Conservation (phyloP, 1,140 invertebrate genomes). For the Drosophila funebris region DNA sequence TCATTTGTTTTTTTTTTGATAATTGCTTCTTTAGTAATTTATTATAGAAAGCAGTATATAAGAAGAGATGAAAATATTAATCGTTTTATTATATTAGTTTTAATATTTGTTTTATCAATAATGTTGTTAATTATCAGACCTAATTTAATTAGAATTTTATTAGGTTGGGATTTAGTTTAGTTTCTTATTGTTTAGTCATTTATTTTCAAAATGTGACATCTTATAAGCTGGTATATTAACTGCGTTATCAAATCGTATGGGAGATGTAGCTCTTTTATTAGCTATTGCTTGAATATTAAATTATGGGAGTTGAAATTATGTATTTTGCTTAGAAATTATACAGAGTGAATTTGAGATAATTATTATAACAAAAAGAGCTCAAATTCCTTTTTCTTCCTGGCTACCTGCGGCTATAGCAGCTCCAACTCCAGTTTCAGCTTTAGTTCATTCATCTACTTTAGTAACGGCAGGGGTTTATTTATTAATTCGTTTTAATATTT, state of each 20-base stretch:
- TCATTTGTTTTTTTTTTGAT: slow-evolving; percentile 85
- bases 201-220: slow-evolving; percentile 87
- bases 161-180: slow-evolving; percentile 88
- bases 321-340: slow-evolving; percentile 84
- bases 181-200: slow-evolving; percentile 88
- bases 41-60: slow-evolving; percentile 87
- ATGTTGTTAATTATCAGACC: slow-evolving; percentile 88
- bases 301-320: slow-evolving; percentile 85
- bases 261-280: slow-evolving; percentile 86
- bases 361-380: slow-evolving; percentile 89
- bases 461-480: slow-evolving; percentile 90
- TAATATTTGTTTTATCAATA: slow-evolving; percentile 88
- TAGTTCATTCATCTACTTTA: slow-evolving; percentile 90
- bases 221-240: slow-evolving; percentile 87
- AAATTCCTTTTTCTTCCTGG: slow-evolving; percentile 89
- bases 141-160: slow-evolving; percentile 88
- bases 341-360: slow-evolving; percentile 82
- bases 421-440: slow-evolving; percentile 88
- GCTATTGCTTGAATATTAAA: slow-evolving; percentile 85
- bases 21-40: slow-evolving; percentile 87
- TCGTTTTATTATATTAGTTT: slow-evolving; percentile 86
- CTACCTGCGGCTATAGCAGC: slow-evolving; percentile 89
- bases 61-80: slow-evolving; percentile 74
- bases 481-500: slow-evolving; percentile 87
- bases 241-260: slow-evolving; percentile 86